A percentile compares a stretch with the other conserved stretches of the same genome.
Conservation (phyloP, 2,797 vertebrate genomes). For the Lithobates sylvaticus region DNA sequence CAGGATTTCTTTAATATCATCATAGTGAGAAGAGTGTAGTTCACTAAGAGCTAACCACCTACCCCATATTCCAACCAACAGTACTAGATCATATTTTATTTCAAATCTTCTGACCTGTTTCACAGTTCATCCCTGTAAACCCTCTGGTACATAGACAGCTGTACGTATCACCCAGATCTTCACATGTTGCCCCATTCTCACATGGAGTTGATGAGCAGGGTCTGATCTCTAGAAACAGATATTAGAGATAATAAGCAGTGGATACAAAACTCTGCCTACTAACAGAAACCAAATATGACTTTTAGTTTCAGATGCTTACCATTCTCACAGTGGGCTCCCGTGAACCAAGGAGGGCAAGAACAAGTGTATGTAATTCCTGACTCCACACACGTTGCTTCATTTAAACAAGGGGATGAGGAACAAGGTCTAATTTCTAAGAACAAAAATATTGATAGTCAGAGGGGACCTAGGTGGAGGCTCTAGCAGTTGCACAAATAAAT, state of each 20-base stretch:
- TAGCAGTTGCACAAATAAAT: too few species aligned
- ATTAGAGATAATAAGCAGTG: background rate
- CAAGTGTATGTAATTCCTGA: slow-evolving; percentile 84
- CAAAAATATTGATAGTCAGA: background rate
- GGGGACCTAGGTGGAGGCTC: too few species aligned
- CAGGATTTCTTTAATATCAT: background rate
- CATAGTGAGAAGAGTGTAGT: too few species aligned
- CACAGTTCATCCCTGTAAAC: slow-evolving; percentile 82
- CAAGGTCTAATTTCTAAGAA: slow-evolving; percentile 62
- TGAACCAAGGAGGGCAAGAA: slow-evolving; percentile 82
- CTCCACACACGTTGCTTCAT: slow-evolving; percentile 85
- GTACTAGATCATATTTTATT: background rate
- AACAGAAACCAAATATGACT: background rate
- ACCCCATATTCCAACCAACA: background rate
- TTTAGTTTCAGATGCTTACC: slow-evolving; percentile 65
- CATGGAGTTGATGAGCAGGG: slow-evolving; percentile 74
- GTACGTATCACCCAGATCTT: slow-evolving; percentile 72
- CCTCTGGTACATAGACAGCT: slow-evolving; percentile 82
- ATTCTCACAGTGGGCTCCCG: slow-evolving; percentile 76
- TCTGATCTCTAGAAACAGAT: slow-evolving; percentile 55
- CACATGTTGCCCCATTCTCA: slow-evolving; percentile 75
- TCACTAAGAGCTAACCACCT: background rate
- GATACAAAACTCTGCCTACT: background rate
- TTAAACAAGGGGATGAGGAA: slow-evolving; percentile 86
- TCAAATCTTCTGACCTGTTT: slow-evolving; percentile 73